These are phyloP conservation scores for Hermetia illucens DNA, from an alignment of 1,140 invertebrate species.

Conservation along the genomic window DNA sequence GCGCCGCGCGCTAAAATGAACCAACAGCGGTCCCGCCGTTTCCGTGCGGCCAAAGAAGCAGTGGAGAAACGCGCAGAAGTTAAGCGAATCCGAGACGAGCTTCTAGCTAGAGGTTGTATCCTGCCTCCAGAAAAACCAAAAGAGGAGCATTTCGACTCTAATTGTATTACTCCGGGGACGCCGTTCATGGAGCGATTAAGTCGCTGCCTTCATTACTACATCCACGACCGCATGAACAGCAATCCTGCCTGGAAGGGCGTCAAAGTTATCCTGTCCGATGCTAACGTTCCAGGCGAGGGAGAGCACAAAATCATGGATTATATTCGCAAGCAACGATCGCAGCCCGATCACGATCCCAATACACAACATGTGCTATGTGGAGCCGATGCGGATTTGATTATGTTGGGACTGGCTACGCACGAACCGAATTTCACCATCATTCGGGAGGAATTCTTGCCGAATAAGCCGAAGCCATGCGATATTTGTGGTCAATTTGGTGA, in stretches of 20 bases:
- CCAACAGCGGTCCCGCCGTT: conserved; percentile 92
- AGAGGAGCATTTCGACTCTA: conserved; percentile 92
- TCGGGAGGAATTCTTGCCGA: conserved; percentile 96
- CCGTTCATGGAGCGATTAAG: conserved; percentile 96
- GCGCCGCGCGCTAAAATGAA: conserved; percentile 99
- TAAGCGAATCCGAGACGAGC: conserved; percentile 56
- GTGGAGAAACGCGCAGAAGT: conserved; percentile 83
- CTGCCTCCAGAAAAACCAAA: conserved; percentile 85
- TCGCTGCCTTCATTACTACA: conserved; percentile 89
- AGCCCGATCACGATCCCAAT: conserved; percentile 94
- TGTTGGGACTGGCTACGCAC: conserved; percentile 96
- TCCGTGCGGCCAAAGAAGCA: conserved; percentile 91
- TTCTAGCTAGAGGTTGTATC: conserved; percentile 52
- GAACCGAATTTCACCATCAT: conserved; percentile 98
- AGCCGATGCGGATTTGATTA: conserved; percentile 97
- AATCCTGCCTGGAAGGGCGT: conserved; percentile 92
- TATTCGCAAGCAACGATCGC: conserved; percentile 88
- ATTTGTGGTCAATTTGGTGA: conserved; percentile 82
- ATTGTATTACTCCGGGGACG: conserved; percentile 97
- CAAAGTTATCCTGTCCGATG: conserved; percentile 94
- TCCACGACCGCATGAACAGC: conserved; percentile 86
- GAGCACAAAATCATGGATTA: conserved; percentile 99
- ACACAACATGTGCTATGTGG: conserved; percentile 96
- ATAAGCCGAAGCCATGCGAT: conserved; percentile 91
- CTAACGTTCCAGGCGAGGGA: conserved; percentile 96